Evolutionary conservation across 2,888 invertebrate genomes (phyloP).

Genomic region (Nomada ferruginata): DNA sequence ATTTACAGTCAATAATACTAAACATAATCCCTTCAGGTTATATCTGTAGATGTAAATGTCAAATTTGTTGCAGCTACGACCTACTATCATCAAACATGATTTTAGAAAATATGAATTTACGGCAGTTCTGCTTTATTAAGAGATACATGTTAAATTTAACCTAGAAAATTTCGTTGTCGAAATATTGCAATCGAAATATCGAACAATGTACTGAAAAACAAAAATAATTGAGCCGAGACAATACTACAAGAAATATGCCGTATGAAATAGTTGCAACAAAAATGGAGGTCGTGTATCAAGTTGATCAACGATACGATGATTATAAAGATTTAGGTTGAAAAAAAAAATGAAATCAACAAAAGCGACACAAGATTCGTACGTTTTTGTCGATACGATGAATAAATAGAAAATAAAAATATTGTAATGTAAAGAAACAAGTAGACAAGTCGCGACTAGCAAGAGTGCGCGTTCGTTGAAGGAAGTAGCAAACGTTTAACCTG

Average conservation of each 20-base stretch:
- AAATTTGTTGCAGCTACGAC: constrained; percentile 51
- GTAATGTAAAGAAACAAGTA: constrained; percentile 5
- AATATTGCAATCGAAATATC: constrained; percentile 4
- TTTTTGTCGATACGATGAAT: constrained; percentile 20
- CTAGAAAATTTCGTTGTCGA: constrained; percentile 28
- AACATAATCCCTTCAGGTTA: constrained; percentile 49
- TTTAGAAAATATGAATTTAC: constrained; percentile 38
- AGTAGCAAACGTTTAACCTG: constrained; percentile 59
- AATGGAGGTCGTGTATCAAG: constrained; percentile 59
- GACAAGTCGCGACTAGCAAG: constrained; percentile 28
- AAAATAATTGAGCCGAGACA: constrained; percentile 20
- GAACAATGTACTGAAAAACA: constrained; percentile 5
- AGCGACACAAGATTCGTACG: constrained; percentile 22
- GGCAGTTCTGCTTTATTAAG: constrained; percentile 5
- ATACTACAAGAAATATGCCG: constrained; percentile 47
- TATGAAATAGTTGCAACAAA: constrained; percentile 57
- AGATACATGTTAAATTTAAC: constrained; percentile 39
- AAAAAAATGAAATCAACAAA: constrained; percentile 43
- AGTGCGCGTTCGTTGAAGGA: constrained; percentile 14
- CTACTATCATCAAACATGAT: constrained; percentile 44
- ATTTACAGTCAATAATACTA: constrained; percentile 18
- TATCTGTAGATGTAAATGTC: constrained; percentile 51
- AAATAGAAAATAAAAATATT: constrained; percentile 19
- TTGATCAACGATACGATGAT: constrained; percentile 52
- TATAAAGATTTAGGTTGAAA: constrained; percentile 31